Evolutionary conservation across 1,140 invertebrate genomes (phyloP), one percentile per base, ranked within the genome.

Genomic region (Globodera rostochiensis): DNA sequence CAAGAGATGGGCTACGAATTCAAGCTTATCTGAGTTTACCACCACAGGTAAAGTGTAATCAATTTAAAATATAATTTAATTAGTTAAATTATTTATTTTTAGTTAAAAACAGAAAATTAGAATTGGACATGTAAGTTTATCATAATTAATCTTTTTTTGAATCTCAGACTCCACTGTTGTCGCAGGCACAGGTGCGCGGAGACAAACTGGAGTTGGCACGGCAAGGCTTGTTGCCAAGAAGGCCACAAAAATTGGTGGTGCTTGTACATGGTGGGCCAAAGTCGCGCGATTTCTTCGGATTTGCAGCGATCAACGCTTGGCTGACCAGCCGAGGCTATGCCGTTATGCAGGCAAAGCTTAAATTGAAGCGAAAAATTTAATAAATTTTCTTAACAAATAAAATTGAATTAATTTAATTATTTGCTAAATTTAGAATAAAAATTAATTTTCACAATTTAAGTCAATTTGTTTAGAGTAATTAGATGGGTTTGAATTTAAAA

Each of bases 191-290:
- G 70, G 88, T 87, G 11, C 74, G 86, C 25, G 84, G 81, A 19
- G 84, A 79, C 6, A 81, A 88, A 70, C 49, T 81, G 45, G 85
- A 85, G 45, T 81, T 90, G 66, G 87, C 87, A 13, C 80, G 83
- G 13, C 80, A 84, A 19, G 87, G 87, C 70, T 81, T 88, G 80
- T 76, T 88, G 50, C 87, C 87, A 5, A 79, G 74, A 4, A 73
- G 80, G 66, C 87, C 89, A 7, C 88, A 89, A 73, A 89, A 88
- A 50, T 69, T 90, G 64, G 82, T 89, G 50, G 75, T 89, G 13
- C 79, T 89, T n/a, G 87, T 90, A 2, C 88, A 89, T 79, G 88
- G 88, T 64, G 88, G 88, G 7, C 88, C 88, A n/a, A 87, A 89
- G 74, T 86, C 88, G 45, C 76, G 88, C 53, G 88, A 90, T 80